Evolutionary conservation across 2,797 vertebrate species (phyloP).

Genomic region (Sternotherus odoratus): DNA sequence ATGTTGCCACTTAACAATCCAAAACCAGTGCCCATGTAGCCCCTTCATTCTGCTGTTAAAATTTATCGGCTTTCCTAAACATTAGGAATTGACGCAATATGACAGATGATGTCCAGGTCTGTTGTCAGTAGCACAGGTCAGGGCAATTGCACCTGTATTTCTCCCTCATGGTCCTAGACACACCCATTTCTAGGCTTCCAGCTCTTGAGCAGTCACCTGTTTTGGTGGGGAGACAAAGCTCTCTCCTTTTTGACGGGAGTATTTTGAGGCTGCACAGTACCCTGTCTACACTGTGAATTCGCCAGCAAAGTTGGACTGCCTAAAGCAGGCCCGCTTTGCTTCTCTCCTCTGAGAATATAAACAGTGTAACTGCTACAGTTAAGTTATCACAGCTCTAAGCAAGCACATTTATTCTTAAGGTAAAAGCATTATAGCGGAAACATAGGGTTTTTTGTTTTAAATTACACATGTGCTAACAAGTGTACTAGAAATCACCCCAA

Average conservation of each 20-base stretch:
- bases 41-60: not conserved
- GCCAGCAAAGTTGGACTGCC: not conserved
- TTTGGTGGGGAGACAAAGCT: not conserved
- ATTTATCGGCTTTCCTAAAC: not conserved
- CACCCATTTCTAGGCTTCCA: not conserved
- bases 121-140: not conserved
- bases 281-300: not conserved
- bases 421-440: too few species aligned
- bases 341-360: not conserved
- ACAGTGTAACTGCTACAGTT: not conserved
- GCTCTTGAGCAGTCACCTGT: not conserved
- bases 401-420: not conserved
- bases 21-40: not conserved
- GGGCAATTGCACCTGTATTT: not conserved
- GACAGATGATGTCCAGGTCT: not conserved
- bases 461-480: not conserved
- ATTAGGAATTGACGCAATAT: not conserved
- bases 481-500: not conserved
- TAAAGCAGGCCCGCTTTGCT: not conserved
- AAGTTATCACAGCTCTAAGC: not conserved
- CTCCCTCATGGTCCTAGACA: not conserved
- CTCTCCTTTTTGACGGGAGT: not conserved
- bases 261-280: not conserved
- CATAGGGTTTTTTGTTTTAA: not conserved
- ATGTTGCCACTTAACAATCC: not conserved